phyloP scores from a whole-genome alignment of 2,797 vertebrate genomes.

The Sebastes steindachneri region DNA sequence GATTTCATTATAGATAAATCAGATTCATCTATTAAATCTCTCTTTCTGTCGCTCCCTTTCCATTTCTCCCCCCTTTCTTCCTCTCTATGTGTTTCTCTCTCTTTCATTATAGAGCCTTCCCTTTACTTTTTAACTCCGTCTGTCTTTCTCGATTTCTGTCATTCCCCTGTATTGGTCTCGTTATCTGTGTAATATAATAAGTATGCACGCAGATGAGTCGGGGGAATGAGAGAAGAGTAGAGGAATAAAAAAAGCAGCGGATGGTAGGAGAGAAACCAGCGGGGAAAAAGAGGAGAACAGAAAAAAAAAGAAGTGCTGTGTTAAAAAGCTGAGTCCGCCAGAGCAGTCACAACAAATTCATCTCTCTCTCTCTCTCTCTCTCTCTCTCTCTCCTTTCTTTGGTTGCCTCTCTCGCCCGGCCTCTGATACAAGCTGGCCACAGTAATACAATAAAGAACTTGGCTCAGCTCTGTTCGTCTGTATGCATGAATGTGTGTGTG shows the following conservation, averaged over 20 bases:
- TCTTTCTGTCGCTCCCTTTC: slow-evolving; percentile 58
- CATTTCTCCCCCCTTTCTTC: slow-evolving; percentile 49
- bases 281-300: neutral
- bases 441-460: slow-evolving; percentile 79
- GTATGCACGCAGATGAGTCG: slow-evolving; percentile 41
- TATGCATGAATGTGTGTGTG: slow-evolving; percentile 42
- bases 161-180: slow-evolving; percentile 44
- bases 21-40: slow-evolving; percentile 78
- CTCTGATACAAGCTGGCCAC: slow-evolving; percentile 72
- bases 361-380: slow-evolving; percentile 62
- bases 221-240: neutral
- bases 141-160: slow-evolving; percentile 65
- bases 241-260: slow-evolving; percentile 11
- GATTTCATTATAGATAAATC: slow-evolving; percentile 85
- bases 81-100: slow-evolving; percentile 27
- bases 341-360: slow-evolving; percentile 80
- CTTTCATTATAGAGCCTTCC: slow-evolving; percentile 8
- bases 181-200: slow-evolving; percentile 69
- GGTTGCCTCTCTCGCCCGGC: slow-evolving; percentile 21
- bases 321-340: slow-evolving; percentile 80
- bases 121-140: slow-evolving; percentile 39
- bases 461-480: slow-evolving; percentile 64
- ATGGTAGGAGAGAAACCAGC: neutral
- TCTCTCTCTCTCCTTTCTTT: slow-evolving; percentile 36
- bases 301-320: slow-evolving; percentile 38